Evolutionary conservation across 2,797 vertebrate species (phyloP).

Genomic region (Borostomias antarcticus): DNA sequence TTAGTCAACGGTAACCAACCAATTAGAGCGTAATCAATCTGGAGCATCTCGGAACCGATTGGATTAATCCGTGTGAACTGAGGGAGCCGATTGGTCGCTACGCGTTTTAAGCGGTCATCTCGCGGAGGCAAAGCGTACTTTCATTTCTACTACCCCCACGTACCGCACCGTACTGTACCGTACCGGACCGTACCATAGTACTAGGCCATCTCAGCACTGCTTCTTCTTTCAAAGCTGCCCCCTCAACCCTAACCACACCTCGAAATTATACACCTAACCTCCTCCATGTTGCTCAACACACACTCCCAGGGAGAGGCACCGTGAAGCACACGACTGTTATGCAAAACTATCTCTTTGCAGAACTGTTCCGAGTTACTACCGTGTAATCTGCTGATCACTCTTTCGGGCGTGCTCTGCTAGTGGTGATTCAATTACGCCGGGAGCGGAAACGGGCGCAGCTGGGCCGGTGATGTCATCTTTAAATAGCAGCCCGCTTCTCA

Average conservation of each 20-base stretch:
- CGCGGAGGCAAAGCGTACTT: not conserved
- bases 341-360: no score
- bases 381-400: conserved; percentile 61
- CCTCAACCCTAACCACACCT: conserved; percentile 1
- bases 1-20: conserved; percentile 23
- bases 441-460: conserved; percentile 67
- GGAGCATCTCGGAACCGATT: not conserved
- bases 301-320: no score
- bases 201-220: no score
- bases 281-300: no score
- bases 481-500: conserved; percentile 64
- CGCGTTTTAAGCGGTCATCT: not conserved
- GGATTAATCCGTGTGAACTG: conserved; percentile 12
- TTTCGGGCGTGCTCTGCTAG: conserved; percentile 52
- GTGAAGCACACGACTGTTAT: no score
- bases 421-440: conserved; percentile 63
- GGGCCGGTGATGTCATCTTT: conserved; percentile 67
- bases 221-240: no score
- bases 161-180: no score
- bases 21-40: conserved; percentile 8
- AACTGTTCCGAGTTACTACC: conserved; percentile 41
- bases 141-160: not conserved
- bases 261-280: no score
- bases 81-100: not conserved
- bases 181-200: no score